Conservation (phyloP, 2,888 invertebrate genomes). For the Athetis lepigone region DNA sequence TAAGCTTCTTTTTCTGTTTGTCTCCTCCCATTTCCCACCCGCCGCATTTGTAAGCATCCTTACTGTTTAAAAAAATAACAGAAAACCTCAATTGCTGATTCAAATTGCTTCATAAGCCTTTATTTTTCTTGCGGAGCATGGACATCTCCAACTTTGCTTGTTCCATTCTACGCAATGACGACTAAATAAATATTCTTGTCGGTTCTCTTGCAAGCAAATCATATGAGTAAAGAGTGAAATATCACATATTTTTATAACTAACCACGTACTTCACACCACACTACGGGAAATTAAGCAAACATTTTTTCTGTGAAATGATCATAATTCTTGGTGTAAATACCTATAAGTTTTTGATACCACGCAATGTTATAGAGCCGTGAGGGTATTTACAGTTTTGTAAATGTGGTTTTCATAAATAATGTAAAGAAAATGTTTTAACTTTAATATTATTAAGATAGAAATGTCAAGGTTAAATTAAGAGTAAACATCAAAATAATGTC, state of each 20-base stretch:
- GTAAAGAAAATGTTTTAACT: no score
- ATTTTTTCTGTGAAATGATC: neutral
- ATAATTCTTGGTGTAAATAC: no score
- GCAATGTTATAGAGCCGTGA: no score
- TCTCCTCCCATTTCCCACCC: slow-evolving; percentile 26
- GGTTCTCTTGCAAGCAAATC: neutral
- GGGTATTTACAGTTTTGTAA: no score
- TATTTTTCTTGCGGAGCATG: slow-evolving; percentile 40
- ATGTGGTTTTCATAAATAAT: no score
- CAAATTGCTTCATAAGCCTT: slow-evolving; percentile 51
- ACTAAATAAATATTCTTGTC: slow-evolving; percentile 6
- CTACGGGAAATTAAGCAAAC: neutral
- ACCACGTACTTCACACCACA: no score
- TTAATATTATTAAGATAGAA: no score
- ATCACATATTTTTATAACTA: no score
- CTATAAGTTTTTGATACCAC: no score
- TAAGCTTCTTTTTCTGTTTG: slow-evolving; percentile 45
- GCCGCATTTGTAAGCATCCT: slow-evolving; percentile 45
- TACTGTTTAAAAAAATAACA: slow-evolving; percentile 53
- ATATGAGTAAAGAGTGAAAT: no score
- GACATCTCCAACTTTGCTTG: slow-evolving; percentile 29
- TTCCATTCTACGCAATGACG: neutral
- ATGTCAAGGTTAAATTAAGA: neutral
- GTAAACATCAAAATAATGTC: neutral
- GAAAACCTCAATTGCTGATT: slow-evolving; percentile 52